Base-by-base conservation (phyloP, 2,113 vertebrate genomes). In the Nipponia nippon region DNA sequence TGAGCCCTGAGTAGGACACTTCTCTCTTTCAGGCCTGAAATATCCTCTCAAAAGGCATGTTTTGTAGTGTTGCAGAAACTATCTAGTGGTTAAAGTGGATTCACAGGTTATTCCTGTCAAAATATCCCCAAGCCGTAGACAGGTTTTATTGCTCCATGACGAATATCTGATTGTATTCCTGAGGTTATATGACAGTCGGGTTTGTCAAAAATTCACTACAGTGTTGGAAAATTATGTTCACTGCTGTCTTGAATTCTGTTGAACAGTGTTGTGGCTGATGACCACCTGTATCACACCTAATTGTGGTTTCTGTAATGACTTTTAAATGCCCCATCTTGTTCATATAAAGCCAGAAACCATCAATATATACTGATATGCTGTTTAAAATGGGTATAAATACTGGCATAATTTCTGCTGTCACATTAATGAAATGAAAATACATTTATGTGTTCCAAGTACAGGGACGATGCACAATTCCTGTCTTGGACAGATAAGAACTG, bases 61-160 rank as follows among this genome's bases (percentile, higher is more conserved):
- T 85, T 65, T 85, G 7, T 56, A 70, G n/a, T 34, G 27, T n/a
- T 85, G 40, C 34, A 82, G 62, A 65, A 79, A 38, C 16, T 81
- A n/a, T 70, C 5, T 87, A 36, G 53, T 55, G 49, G 29, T 62
- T 95, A 42, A 94, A 93, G 77, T 87, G 20, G 77, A 93, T 87
- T 94, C 91, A 80, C 49, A 79, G 91, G 70, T 96, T 97, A 90
- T 94, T 90, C 80, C 47, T 93, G 72, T 90, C 58, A 87, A 40
- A 87, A 71, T 86, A 92, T 93, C 12, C 25, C 47, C 15, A 32
- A 86, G 59, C 58, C 36, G 12, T 52, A 58, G 53, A 38, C 38
- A 47, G 42, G 30, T 90, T 83, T 76, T 90, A 67, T 52, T 93
- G 61, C n/a, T 82, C 16, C 34, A 5, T 93, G 77, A 15, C 3